Evolutionary conservation across 2,797 vertebrate species (phyloP).

Genomic region (Sebastes aleutianus): DNA sequence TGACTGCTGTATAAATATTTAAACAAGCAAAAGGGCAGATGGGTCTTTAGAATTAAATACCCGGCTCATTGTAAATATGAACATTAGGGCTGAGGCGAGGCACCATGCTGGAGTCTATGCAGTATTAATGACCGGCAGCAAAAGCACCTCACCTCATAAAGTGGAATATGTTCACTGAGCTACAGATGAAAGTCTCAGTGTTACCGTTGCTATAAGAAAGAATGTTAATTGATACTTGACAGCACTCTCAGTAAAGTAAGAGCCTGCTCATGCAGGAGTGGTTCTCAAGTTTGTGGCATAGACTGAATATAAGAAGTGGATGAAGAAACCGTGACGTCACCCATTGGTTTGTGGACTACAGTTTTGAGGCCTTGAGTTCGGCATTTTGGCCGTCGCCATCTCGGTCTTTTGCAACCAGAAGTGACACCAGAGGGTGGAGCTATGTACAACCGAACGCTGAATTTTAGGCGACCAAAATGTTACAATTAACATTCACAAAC

Average conservation of each 20-base stretch:
- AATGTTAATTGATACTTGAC: background rate
- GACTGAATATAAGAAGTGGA: no score
- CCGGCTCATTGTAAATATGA: slow-evolving; percentile 75
- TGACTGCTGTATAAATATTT: slow-evolving; percentile 79
- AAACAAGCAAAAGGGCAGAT: slow-evolving; percentile 80
- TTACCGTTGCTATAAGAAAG: background rate
- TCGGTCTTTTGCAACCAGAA: no score
- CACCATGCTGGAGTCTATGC: slow-evolving; percentile 65
- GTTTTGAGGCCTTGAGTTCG: no score
- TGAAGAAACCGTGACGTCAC: no score
- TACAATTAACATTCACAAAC: no score
- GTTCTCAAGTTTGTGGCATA: background rate
- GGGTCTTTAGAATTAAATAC: slow-evolving; percentile 80
- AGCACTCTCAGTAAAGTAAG: background rate
- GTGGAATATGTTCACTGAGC: slow-evolving; percentile 11
- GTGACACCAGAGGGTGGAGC: no score
- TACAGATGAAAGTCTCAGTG: background rate
- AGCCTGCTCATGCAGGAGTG: background rate
- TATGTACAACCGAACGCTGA: no score
- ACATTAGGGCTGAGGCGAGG: slow-evolving; percentile 60
- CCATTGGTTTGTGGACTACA: no score
- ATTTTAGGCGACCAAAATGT: no score
- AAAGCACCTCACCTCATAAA: slow-evolving; percentile 32
- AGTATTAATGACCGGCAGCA: slow-evolving; percentile 72
- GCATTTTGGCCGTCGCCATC: no score